Evolutionary conservation across 2,113 vertebrate genomes (phyloP).

Genomic region (Onychostruthus taczanowskii): DNA sequence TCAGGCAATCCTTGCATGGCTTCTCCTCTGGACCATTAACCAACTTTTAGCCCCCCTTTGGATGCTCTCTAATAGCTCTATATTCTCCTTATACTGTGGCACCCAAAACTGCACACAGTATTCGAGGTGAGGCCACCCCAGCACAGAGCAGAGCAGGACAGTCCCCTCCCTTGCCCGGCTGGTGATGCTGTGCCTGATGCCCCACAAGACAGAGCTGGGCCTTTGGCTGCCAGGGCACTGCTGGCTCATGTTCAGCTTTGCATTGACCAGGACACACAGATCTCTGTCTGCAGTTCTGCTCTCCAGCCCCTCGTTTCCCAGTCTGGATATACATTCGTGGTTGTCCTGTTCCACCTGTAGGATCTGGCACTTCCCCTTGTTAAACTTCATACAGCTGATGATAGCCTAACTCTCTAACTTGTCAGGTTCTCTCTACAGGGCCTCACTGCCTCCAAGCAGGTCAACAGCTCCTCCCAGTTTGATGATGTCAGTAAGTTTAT

Average conservation of each 20-base stretch:
- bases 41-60: not conserved
- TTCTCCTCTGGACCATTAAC: not conserved
- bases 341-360: not conserved
- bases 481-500: not conserved
- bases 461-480: not conserved
- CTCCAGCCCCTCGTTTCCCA: accelerated
- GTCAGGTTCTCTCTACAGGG: not conserved
- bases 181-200: accelerated
- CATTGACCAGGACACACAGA: not conserved
- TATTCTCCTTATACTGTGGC: not conserved
- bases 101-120: accelerated
- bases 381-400: not conserved
- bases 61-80: not conserved
- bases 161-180: accelerated
- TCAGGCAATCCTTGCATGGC: not conserved
- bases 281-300: not conserved
- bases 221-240: not conserved
- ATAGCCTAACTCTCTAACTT: not conserved
- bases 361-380: not conserved
- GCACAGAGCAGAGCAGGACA: accelerated
- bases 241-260: not conserved
- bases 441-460: not conserved
- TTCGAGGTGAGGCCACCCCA: accelerated
- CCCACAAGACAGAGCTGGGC: accelerated
- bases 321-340: not conserved